A percentile compares a stretch with the other conserved stretches of the same genome.
These are phyloP conservation scores for Takifugu flavidus DNA, from an alignment of 2,113 vertebrate genomes.

Conservation along the genomic window DNA sequence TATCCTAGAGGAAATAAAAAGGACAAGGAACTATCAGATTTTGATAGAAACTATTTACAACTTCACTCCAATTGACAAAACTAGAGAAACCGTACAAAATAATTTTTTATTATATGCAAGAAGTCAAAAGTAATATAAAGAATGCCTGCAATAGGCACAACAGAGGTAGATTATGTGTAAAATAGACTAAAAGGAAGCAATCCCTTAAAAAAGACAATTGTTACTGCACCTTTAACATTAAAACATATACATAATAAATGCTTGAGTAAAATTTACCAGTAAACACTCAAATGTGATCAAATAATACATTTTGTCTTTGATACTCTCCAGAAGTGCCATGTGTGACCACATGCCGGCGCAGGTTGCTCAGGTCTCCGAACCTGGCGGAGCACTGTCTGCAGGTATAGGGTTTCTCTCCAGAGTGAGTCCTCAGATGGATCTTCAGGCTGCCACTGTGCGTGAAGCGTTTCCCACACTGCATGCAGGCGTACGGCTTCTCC, in stretches of 20 bases:
- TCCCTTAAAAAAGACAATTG: background rate
- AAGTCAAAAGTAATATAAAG: too few relatives aligned
- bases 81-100: too few relatives aligned
- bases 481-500: conserved; percentile 80
- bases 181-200: conserved; percentile 3
- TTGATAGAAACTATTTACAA: conserved; percentile 6
- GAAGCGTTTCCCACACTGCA: conserved; percentile 80
- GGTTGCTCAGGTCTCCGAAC: conserved; percentile 78
- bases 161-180: too few relatives aligned
- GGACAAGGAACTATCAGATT: background rate
- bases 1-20: conserved; percentile 38
- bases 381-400: conserved; percentile 76
- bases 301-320: too few relatives aligned
- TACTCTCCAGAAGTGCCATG: conserved; percentile 37
- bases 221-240: too few relatives aligned
- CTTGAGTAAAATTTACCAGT: too few relatives aligned
- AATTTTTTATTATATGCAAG: too few relatives aligned
- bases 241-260: too few relatives aligned
- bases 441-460: conserved; percentile 81
- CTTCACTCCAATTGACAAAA: background rate
- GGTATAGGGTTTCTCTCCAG: conserved; percentile 80
- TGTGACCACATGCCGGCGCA: conserved; percentile 68
- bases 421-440: conserved; percentile 80
- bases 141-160: too few relatives aligned
- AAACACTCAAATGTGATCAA: too few relatives aligned